Evolutionary conservation across 2,797 vertebrate genomes (phyloP).

Genomic region (Chelmon rostratus): DNA sequence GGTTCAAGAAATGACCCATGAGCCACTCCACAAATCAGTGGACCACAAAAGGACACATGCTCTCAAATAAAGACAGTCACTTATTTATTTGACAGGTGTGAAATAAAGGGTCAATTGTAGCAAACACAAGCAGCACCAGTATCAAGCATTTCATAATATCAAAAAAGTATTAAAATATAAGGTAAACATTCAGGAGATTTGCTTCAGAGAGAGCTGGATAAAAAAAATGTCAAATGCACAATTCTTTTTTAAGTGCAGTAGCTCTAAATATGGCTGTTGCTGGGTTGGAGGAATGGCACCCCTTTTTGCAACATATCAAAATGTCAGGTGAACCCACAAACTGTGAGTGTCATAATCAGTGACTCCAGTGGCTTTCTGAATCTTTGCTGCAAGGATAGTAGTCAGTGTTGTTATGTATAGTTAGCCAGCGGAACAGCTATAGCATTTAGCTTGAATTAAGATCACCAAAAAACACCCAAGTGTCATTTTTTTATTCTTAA

Average conservation of each 20-base stretch:
- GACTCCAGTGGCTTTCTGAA: slow-evolving; percentile 20
- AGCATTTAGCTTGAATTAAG: slow-evolving; percentile 5
- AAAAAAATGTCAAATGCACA: background rate
- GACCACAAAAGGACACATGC: slow-evolving; percentile 40
- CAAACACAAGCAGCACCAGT: slow-evolving; percentile 6
- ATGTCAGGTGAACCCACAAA: slow-evolving; percentile 28
- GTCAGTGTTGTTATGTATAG: background rate
- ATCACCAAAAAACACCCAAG: slow-evolving; percentile 24
- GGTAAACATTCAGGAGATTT: background rate
- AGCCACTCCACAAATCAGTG: slow-evolving; percentile 31
- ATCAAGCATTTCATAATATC: background rate
- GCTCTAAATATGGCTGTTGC: slow-evolving; percentile 22
- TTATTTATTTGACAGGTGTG: slow-evolving; percentile 44
- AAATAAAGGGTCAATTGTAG: slow-evolving; percentile 12
- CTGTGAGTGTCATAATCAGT: slow-evolving; percentile 16
- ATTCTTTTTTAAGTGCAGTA: background rate
- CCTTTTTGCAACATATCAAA: slow-evolving; percentile 27
- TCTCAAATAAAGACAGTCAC: slow-evolving; percentile 17
- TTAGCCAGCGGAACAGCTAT: background rate
- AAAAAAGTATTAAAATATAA: background rate
- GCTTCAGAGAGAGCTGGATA: background rate
- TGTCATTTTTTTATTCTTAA: background rate
- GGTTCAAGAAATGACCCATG: slow-evolving; percentile 27
- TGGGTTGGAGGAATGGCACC: slow-evolving; percentile 14
- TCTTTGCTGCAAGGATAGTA: slow-evolving; percentile 1